Evolutionary conservation across 2,113 vertebrate genomes (phyloP).

Genomic region (Drymodes brunneopygia): DNA sequence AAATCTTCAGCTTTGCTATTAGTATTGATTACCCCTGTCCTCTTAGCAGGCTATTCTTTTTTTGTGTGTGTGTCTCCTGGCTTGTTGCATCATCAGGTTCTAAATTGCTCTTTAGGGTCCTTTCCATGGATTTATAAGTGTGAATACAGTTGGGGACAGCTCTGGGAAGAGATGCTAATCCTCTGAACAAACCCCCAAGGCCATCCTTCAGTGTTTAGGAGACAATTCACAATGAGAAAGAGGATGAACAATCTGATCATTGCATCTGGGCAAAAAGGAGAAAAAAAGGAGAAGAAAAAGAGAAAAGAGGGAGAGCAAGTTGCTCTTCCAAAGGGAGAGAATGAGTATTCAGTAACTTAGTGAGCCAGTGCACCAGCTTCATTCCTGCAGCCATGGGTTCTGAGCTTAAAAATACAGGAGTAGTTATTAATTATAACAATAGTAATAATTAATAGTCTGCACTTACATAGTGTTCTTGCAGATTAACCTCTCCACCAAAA

Average conservation of each 20-base stretch:
- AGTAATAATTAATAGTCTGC: conserved; percentile 8
- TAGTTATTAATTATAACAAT: conserved; percentile 9
- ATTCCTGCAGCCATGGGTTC: not conserved
- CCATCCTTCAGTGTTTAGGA: not conserved
- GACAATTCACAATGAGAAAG: not conserved
- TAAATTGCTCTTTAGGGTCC: conserved; percentile 1
- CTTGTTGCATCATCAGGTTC: not conserved
- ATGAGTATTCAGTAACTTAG: not conserved
- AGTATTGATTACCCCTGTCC: conserved; percentile 69
- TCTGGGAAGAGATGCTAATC: not conserved
- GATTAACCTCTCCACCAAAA: not conserved
- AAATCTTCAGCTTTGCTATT: conserved; percentile 49
- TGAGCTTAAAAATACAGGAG: not conserved
- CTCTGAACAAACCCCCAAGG: not conserved
- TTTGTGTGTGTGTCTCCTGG: not conserved
- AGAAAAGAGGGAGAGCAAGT: not conserved
- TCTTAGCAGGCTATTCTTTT: conserved; percentile 63
- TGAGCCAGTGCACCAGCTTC: not conserved
- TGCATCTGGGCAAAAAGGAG: not conserved
- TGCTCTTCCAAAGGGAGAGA: not conserved
- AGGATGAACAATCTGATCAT: not conserved
- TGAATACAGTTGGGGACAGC: not conserved
- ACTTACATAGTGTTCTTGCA: not conserved
- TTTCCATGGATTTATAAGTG: conserved; percentile 6
- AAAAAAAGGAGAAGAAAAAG: not conserved